Evolutionary conservation across 2,797 vertebrate genomes (phyloP), one percentile per base, ranked within the genome.

Genomic region (Chelon auratus): DNA sequence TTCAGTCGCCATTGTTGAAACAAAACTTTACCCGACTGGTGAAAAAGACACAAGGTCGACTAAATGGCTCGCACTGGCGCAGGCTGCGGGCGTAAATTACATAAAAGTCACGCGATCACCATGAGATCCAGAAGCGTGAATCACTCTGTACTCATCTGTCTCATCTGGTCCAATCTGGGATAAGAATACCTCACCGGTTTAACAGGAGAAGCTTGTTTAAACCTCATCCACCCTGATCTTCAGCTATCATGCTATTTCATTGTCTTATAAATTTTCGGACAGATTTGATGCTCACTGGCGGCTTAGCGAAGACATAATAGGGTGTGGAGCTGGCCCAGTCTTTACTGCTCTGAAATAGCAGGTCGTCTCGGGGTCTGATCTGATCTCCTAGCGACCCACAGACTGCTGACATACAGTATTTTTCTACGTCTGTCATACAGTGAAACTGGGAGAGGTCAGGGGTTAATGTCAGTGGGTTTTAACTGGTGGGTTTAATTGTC

Each of bases 81-180:
- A 26, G 24, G 24, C 24, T 26, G 24, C 24, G 24, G 3, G 24
- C 24, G 3, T 26, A 26, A 26, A 26, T 26, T 26, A 26, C 24
- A 2, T 26, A 26, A 59, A 40, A 78, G 74, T 87, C 86, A 92
- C 82, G 87, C 82, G 86, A 83, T 76, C 72, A 70, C 36, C 80
- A 85, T 81, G 83, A 77, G 77, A 77, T 26, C 0, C 4, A 76
- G 36, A 26, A 48, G 20, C 10, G 50, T 66, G 68, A 84, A 59
- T 78, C 64, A 40, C 52, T 82, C 58, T 40, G 43, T 14, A 36
- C 51, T 70, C 69, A 56, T 65, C 60, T 68, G 36, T 84, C 11
- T 40, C 17, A 57, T 61, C 62, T 68, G 0, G 14, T 43, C 40
- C 14, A 43, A 68, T 55, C 17, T 42, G 42, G 59, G 36, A 74